Evolutionary conservation across 2,888 invertebrate species (phyloP).

Genomic region (Mechanitis messenoides): DNA sequence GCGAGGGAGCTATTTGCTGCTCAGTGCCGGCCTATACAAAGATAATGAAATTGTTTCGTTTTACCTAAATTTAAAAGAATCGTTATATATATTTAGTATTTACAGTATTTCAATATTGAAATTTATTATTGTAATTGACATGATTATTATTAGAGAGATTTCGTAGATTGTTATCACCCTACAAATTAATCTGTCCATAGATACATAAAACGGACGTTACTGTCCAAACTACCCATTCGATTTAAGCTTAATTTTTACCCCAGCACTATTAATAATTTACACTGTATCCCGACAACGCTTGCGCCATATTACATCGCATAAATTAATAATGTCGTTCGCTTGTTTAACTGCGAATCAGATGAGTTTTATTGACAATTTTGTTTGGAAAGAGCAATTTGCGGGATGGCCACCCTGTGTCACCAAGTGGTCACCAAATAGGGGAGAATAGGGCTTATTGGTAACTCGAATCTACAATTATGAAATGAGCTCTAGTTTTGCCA

Average conservation of each 20-base stretch:
- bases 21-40: slow-evolving; percentile 36
- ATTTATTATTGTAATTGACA: slow-evolving; percentile 14
- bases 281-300: slow-evolving; percentile 71
- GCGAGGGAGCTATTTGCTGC: slow-evolving; percentile 59
- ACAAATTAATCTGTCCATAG: slow-evolving; percentile 68
- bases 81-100: slow-evolving; percentile 1
- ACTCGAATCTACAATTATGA: slow-evolving; percentile 25
- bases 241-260: slow-evolving; percentile 77
- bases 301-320: slow-evolving; percentile 76
- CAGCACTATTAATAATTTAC: slow-evolving; percentile 76
- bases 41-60: slow-evolving; percentile 30
- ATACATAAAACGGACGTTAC: slow-evolving; percentile 70
- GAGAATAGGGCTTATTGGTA: slow-evolving; percentile 31
- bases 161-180: slow-evolving; percentile 46
- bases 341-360: slow-evolving; percentile 77
- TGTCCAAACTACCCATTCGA: slow-evolving; percentile 73
- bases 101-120: slow-evolving; percentile 9
- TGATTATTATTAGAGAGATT: slow-evolving; percentile 35
- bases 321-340: slow-evolving; percentile 76
- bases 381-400: slow-evolving; percentile 76
- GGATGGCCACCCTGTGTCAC: slow-evolving; percentile 68
- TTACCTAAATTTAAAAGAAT: slow-evolving; percentile 23
- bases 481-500: slow-evolving; percentile 4
- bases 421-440: slow-evolving; percentile 73
- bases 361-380: slow-evolving; percentile 77